Evolutionary conservation across 2,797 vertebrate species (phyloP), one percentile per base, ranked within the genome.

Genomic region (Cryptoprocta ferox): DNA sequence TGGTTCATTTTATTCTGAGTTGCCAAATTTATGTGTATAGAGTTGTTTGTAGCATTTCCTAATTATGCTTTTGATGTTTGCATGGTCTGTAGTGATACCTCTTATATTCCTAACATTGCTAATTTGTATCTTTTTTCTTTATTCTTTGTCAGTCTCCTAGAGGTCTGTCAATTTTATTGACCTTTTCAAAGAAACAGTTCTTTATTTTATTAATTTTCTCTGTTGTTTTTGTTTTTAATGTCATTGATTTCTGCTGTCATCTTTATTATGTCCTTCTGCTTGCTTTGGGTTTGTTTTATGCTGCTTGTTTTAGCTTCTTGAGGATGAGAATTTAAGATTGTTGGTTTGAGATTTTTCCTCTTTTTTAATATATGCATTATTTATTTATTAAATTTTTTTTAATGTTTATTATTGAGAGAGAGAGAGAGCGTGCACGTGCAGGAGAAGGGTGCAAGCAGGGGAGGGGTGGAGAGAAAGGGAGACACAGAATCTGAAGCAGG

Each of bases 161-260:
- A 87, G 28, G 15, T 82, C 35, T 39, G 61, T 83, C 35, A 83
- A 56, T 83, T 78, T 83, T 68, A 37, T 42, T 12, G 61, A 83
- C 21, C 56, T 24, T 59, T 59, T 59, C 56, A 24, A 24, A 59
- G 56, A 59, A 59, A 59, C 39, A 84, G 32, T 42, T 78, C 4
- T 91, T 70, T 88, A 48, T 91, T 94, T 71, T 70, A 79, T 48
- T 91, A 48, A 83, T 96, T 92, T 82, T 92, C 26, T 88, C 30
- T 70, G 0, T 85, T 50, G 6, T 92, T 85, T 85, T 91, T 63
- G 65, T 75, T 84, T 75, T 80, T 37, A 61, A 6, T 94, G 9
- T 39, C 66, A 70, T 63, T 82, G 76, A 83, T 91, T 84, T 92
- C 35, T 70, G 19, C 39, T 91, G 21, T 81, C 6, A 53, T 91